These are phyloP conservation scores for Perccottus glenii DNA, from an alignment of 2,113 vertebrate genomes.

Conservation along the genomic window DNA sequence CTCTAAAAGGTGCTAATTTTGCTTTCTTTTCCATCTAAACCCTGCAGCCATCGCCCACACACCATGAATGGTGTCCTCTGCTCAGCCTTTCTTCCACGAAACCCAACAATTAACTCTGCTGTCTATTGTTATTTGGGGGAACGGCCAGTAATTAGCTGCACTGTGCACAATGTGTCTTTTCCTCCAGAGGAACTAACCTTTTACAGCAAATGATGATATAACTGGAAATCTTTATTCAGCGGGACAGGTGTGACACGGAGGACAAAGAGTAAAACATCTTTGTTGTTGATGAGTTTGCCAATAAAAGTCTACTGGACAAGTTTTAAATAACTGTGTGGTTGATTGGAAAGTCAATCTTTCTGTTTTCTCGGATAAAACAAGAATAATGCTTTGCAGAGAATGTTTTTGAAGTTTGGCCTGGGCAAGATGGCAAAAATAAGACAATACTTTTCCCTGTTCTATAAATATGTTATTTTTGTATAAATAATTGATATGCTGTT, in stretches of 20 bases:
- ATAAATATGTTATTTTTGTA: no score
- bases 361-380: no score
- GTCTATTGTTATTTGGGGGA: constrained; percentile 47
- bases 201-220: constrained; percentile 14
- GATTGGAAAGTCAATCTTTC: neutral
- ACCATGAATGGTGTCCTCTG: constrained; percentile 22
- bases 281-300: neutral
- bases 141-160: constrained; percentile 58
- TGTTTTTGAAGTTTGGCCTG: no score
- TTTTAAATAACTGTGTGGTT: neutral
- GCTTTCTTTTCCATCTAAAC: neutral
- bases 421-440: no score
- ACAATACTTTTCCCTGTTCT: no score
- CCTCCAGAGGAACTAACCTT: constrained; percentile 15
- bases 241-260: neutral
- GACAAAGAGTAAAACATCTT: neutral
- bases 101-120: constrained; percentile 51
- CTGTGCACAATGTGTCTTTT: constrained; percentile 12
- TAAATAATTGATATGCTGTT: no score
- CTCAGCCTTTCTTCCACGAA: constrained; percentile 17
- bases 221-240: constrained; percentile 9
- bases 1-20: constrained; percentile 41
- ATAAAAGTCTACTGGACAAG: neutral
- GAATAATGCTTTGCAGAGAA: no score
- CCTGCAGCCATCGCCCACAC: constrained; percentile 17